These are phyloP conservation scores for Brotula barbata DNA, from an alignment of 2,797 vertebrate genomes.

Conservation along the genomic window DNA sequence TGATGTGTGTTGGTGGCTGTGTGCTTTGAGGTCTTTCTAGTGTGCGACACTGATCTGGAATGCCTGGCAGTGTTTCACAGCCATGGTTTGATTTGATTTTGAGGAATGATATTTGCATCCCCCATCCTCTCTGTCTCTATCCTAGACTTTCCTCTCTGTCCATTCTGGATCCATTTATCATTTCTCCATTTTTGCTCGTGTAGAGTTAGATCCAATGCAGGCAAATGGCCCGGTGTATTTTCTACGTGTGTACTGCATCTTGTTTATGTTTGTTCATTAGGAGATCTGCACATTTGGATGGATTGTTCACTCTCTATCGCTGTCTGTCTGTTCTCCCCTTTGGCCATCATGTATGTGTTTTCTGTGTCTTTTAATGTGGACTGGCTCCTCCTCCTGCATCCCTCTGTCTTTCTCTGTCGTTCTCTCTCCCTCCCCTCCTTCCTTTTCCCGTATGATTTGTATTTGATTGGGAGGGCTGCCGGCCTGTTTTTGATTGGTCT, in stretches of 20 bases:
- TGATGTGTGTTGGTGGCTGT: slow-evolving; percentile 71
- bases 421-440: slow-evolving; percentile 53
- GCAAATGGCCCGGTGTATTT: slow-evolving; percentile 57
- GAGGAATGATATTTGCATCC: slow-evolving; percentile 77
- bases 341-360: slow-evolving; percentile 65
- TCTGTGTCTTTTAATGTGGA: slow-evolving; percentile 77
- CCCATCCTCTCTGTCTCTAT: slow-evolving; percentile 64
- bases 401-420: slow-evolving; percentile 62
- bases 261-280: slow-evolving; percentile 62
- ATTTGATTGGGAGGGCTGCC: slow-evolving; percentile 76
- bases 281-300: slow-evolving; percentile 72
- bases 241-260: slow-evolving; percentile 61
- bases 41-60: slow-evolving; percentile 75
- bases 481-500: slow-evolving; percentile 77
- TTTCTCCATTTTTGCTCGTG: slow-evolving; percentile 62
- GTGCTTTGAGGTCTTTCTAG: slow-evolving; percentile 69
- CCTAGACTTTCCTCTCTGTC: slow-evolving; percentile 39
- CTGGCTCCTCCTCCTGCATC: slow-evolving; percentile 76
- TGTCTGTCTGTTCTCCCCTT: slow-evolving; percentile 34
- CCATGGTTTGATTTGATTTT: slow-evolving; percentile 67
- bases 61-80: slow-evolving; percentile 76
- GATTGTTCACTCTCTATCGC: slow-evolving; percentile 63
- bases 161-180: slow-evolving; percentile 57
- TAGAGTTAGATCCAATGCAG: slow-evolving; percentile 61
- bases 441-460: slow-evolving; percentile 73